A percentile compares a stretch with the other conserved stretches of the same genome.
Evolutionary conservation across 2,113 vertebrate genomes (phyloP).

Genomic region (Gopherus flavomarginatus): DNA sequence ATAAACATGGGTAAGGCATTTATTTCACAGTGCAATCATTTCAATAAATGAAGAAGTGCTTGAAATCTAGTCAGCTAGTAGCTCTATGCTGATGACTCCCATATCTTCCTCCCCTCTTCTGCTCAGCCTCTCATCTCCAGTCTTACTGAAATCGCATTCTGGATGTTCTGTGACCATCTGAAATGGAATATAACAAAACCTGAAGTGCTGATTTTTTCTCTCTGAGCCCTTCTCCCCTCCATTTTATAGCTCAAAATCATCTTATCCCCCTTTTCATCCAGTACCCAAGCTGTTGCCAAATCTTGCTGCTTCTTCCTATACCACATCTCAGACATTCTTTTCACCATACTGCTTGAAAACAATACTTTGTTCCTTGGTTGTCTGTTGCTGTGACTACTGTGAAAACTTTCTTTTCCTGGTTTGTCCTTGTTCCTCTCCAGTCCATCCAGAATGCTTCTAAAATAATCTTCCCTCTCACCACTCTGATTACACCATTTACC

Average conservation of each 20-base stretch:
- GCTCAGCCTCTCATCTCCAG: conserved; percentile 46
- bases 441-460: background rate
- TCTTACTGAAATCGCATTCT: conserved; percentile 51
- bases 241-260: background rate
- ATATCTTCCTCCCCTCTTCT: conserved; percentile 51
- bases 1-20: conserved; percentile 57
- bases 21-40: conserved; percentile 57
- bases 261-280: background rate
- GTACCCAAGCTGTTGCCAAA: background rate
- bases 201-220: conserved; percentile 7
- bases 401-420: background rate
- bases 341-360: background rate
- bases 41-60: conserved; percentile 53
- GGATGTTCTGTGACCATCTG: conserved; percentile 37
- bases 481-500: background rate
- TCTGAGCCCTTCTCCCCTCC: background rate
- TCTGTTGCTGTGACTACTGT: background rate
- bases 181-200: background rate
- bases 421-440: background rate
- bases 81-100: conserved; percentile 42
- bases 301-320: background rate
- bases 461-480: background rate
- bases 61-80: conserved; percentile 58
- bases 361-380: background rate
- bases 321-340: background rate